Percentiles rank a stretch among this genome's conserved stretches.
Conservation (phyloP, 2,797 vertebrate species). For the Caiman crocodilus region DNA sequence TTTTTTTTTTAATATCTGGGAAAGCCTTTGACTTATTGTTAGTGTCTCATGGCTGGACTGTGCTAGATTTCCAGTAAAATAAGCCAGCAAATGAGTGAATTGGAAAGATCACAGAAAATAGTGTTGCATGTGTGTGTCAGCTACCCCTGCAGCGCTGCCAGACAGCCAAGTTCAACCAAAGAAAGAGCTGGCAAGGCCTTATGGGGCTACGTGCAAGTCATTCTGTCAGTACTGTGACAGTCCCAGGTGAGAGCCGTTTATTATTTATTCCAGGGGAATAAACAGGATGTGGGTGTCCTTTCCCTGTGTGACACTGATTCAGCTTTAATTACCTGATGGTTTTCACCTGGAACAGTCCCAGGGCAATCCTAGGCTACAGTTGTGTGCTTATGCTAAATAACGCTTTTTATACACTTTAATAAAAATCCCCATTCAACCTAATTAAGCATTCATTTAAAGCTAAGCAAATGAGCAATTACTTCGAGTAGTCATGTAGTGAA, state of each 20-base stretch:
- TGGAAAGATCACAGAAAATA: not conserved
- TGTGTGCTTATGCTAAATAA: not conserved
- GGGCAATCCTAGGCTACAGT: not conserved
- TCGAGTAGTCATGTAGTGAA: too few relatives aligned
- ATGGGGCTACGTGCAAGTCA: not conserved
- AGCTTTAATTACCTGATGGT: not conserved
- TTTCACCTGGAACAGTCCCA: not conserved
- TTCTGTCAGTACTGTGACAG: not conserved
- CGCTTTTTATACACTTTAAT: not conserved
- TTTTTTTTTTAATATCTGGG: not conserved
- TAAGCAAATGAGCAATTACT: not conserved
- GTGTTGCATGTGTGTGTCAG: not conserved
- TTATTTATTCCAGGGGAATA: conserved; percentile 16
- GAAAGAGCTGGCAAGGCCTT: not conserved
- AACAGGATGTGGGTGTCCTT: not conserved
- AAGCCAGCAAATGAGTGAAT: conserved; percentile 55
- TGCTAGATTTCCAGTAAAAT: conserved; percentile 8
- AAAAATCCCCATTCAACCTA: not conserved
- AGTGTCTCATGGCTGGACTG: not conserved
- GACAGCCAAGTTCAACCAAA: not conserved
- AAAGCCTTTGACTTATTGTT: conserved; percentile 21
- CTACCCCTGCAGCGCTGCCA: not conserved
- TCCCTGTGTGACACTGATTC: not conserved
- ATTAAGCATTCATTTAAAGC: not conserved
- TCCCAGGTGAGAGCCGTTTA: not conserved